These are phyloP conservation scores for Ips typographus DNA, from an alignment of 1,140 invertebrate species.

Conservation along the genomic window DNA sequence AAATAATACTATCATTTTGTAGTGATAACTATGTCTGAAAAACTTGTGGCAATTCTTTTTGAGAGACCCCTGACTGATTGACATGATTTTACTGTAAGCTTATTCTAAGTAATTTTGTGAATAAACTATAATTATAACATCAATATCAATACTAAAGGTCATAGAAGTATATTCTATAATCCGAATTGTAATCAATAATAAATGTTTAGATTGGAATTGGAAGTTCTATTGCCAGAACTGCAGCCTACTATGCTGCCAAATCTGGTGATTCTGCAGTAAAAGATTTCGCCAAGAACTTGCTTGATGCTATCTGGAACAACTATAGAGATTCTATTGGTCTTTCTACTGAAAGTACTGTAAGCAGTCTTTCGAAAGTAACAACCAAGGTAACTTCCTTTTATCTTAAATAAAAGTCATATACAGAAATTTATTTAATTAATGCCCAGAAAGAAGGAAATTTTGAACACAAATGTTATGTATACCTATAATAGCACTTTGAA, in stretches of 20 bases:
- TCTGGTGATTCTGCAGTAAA: constrained; percentile 28
- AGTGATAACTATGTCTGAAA: constrained; percentile 11
- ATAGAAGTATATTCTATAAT: too few species aligned
- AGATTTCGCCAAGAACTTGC: constrained; percentile 30
- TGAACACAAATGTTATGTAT: too few species aligned
- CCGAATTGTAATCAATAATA: too few species aligned
- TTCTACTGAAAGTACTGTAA: neutral
- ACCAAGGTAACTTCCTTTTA: neutral
- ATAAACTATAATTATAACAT: too few species aligned
- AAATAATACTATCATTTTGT: constrained; percentile 16
- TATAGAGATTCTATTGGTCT: constrained; percentile 30
- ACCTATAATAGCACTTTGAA: too few species aligned
- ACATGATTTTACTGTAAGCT: neutral
- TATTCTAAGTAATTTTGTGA: too few species aligned
- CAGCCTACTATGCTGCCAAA: constrained; percentile 37
- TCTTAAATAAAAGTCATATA: too few species aligned
- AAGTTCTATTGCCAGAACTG: constrained; percentile 29
- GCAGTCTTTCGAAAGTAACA: neutral
- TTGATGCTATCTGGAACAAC: constrained; percentile 26
- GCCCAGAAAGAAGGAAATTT: neutral
- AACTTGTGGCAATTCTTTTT: too few species aligned
- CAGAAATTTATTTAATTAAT: neutral
- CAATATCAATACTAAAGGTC: too few species aligned
- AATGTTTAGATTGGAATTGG: constrained; percentile 7
- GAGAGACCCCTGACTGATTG: too few species aligned